Evolutionary conservation across 2,888 invertebrate species (phyloP).

Genomic region (Nephrotoma guestfalica): DNA sequence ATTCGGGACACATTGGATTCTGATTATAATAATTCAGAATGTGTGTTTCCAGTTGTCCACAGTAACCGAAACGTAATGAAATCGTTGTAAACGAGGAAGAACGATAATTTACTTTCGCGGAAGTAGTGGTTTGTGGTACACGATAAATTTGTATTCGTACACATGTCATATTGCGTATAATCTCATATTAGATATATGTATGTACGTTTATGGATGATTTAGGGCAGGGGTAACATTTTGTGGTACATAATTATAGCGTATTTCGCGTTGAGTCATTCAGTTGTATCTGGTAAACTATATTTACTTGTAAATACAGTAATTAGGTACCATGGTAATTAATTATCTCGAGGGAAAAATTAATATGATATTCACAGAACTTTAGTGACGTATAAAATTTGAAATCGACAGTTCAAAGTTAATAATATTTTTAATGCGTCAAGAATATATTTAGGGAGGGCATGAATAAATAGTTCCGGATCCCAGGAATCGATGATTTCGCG

Average conservation of each 20-base stretch:
- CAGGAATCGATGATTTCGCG: no score
- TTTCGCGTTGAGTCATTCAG: background rate
- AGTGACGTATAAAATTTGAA: background rate
- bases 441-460: no score
- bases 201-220: no score
- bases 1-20: background rate
- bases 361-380: background rate
- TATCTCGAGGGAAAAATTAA: background rate
- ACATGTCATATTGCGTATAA: no score
- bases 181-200: no score
- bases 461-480: no score
- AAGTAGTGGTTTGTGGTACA: background rate
- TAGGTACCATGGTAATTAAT: background rate
- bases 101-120: background rate
- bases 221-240: no score
- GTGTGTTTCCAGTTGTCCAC: no score
- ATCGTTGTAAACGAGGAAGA: background rate
- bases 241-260: no score
- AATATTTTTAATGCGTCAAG: no score
- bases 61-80: no score
- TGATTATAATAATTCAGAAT: background rate
- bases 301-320: background rate
- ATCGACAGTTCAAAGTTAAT: background rate
- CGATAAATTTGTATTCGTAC: background rate
- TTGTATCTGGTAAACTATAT: background rate